These are phyloP conservation scores for Heliconius charithonia DNA, from an alignment of 2,888 invertebrate genomes.

Conservation along the genomic window DNA sequence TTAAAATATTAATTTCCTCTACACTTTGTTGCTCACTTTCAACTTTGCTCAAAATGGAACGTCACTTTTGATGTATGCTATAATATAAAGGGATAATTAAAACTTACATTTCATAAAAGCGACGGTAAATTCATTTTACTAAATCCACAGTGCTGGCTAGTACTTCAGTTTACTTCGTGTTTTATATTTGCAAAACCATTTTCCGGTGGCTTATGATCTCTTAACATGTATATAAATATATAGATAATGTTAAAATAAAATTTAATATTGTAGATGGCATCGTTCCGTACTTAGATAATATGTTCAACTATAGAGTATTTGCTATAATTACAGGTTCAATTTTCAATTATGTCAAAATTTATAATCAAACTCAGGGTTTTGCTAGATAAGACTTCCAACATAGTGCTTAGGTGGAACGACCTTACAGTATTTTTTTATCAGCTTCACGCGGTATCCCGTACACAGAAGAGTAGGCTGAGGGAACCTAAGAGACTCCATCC, in stretches of 20 bases:
- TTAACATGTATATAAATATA: background rate
- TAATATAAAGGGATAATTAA: conserved; percentile 19
- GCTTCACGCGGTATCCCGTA: no score
- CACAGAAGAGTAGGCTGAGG: no score
- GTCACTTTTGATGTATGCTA: conserved; percentile 13
- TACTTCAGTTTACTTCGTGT: background rate
- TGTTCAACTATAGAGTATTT: background rate
- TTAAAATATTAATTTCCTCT: background rate
- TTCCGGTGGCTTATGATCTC: background rate
- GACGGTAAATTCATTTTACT: conserved; percentile 1
- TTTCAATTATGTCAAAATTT: no score
- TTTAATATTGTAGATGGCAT: background rate
- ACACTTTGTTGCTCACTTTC: conserved; percentile 4
- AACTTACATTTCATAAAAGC: conserved; percentile 8
- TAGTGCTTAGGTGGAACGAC: background rate
- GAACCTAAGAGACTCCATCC: no score
- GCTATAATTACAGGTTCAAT: no score
- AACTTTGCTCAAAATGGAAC: conserved; percentile 5
- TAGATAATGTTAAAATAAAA: background rate
- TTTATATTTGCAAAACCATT: background rate
- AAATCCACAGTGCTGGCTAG: background rate
- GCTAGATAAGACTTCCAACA: no score
- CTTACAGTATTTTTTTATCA: background rate
- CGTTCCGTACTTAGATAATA: background rate
- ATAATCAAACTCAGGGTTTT: no score